Base-by-base conservation (phyloP, 37 sponge, comb jelly and placozoan genomes). In the Ephydatia muelleri region DNA sequence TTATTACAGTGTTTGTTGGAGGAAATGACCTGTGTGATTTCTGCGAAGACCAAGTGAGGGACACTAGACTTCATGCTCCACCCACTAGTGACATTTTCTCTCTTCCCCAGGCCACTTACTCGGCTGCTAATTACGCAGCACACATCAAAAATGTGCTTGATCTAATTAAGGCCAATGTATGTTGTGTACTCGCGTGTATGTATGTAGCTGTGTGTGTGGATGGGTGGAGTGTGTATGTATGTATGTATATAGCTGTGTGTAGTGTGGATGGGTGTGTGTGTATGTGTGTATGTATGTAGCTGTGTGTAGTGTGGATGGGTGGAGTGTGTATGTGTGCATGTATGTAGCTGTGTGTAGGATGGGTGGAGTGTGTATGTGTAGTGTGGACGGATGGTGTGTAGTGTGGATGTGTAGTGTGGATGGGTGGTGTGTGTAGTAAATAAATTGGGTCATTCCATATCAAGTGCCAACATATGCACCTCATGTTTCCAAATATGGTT, bases 21-120 rank as follows among this genome's bases (percentile, higher is more conserved):
- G 87, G 80, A 3, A 86, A 86, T n/a, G 80, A 86, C 48, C 87
- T 86, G 37, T 86, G 87, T 80, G 57, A 47, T 33, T 80, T 67
- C 13, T 85, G 85, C 31, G 14, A 85, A 73, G 82, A 82, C 40
- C 39, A 49, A 14, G 78, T 77, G 0, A 78, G 64, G 4, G 57
- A 14, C 19, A 57, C 14, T 4, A 4, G 1, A 16, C 8, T 4
- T 43, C 8, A 8, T 43, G 47, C 57, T 21, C 57, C 57, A 4
- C 57, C 57, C 57, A 14, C 57, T 14, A n/a, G n/a, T 57, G 16
- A 57, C 16, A 11, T 4, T 14, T 57, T 21, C 57, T 57, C n/a
- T n/a, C 43, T 57, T 14, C 57, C 19, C 57, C 57, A 57, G 57
- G 16, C 19, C 19, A 57, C 12, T 19, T 57, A 16, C 57, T 57